Evolutionary conservation across 2,888 invertebrate species (phyloP).

Genomic region (Lasioglossum vierecki): DNA sequence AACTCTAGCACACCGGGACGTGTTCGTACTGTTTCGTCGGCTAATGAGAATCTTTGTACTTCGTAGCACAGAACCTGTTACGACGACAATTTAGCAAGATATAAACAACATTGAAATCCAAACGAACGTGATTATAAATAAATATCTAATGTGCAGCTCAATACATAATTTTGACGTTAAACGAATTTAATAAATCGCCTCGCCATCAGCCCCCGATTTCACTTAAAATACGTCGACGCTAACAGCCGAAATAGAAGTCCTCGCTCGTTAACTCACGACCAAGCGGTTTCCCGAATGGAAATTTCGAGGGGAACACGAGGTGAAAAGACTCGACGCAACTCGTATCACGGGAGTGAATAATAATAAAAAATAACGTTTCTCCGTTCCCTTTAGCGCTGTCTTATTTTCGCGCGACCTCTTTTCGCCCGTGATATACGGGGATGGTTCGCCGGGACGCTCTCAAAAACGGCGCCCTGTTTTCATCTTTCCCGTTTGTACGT

Average conservation of each 20-base stretch:
- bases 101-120: no score
- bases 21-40: neutral
- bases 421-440: slow-evolving; percentile 23
- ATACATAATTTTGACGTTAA: no score
- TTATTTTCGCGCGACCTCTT: slow-evolving; percentile 44
- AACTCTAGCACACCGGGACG: neutral
- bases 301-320: neutral
- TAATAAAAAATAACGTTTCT: slow-evolving; percentile 44
- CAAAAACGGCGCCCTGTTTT: slow-evolving; percentile 41
- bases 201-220: neutral
- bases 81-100: no score
- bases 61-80: no score
- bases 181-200: no score
- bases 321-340: neutral
- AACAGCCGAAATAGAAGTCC: neutral
- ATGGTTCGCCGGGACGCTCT: slow-evolving; percentile 26
- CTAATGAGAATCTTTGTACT: neutral
- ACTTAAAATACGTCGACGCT: neutral
- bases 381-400: slow-evolving; percentile 10
- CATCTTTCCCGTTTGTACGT: slow-evolving; percentile 24
- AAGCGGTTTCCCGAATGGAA: neutral
- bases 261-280: neutral
- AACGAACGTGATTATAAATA: no score
- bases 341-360: slow-evolving; percentile 21
- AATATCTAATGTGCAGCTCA: no score